Evolutionary conservation across 1,140 invertebrate genomes (phyloP), one percentile per base, ranked within the genome.

Genomic region (Aphaenogaster rudis): DNA sequence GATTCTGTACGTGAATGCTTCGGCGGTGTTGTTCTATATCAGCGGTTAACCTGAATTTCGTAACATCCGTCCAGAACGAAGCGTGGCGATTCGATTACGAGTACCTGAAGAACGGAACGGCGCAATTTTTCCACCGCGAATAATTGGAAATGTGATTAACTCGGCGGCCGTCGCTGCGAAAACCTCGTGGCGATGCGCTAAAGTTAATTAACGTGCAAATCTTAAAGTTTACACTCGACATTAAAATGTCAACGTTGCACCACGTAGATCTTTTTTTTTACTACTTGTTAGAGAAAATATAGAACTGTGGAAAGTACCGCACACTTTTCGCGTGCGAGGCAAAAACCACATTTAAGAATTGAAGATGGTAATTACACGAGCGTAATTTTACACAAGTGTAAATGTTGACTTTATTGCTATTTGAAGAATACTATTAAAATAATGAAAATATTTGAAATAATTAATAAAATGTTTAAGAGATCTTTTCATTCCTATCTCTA

Each of bases 21-120:
- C 84, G 59, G 64, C 61, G 45, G 50, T 72, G 84, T 91, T 87
- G 82, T 87, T 76, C 69, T 88, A 89, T 69, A 88, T 81, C 86
- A 57, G 21, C 71, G 77, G 82, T 91, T 91, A 91, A 91, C 89
- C 89, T 67, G 74, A 89, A 91, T 91, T 88, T 91, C 57, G 39
- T 28, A 33, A 33, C 48, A 74, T 84, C 61, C 59, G 48, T 87
- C 33, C 61, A 74, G 80, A 71, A 71, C 79, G 8, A 39, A 64
- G 76, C 42, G 6, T 11, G 67, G 3, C 45, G 54, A 82, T 74
- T 82, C 54, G 54, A 17, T 82, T 74, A 61, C 45, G 67, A 48
- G 17, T 52, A 21, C 64, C 50, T n/a, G 39, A 28, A n/a, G 42
- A 50, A 48, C 1, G 63, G 11, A 48, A 17, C 36, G 21, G 21